Evolutionary conservation across 2,797 vertebrate genomes (phyloP), one percentile per base, ranked within the genome.

Genomic region (Morelia viridis): DNA sequence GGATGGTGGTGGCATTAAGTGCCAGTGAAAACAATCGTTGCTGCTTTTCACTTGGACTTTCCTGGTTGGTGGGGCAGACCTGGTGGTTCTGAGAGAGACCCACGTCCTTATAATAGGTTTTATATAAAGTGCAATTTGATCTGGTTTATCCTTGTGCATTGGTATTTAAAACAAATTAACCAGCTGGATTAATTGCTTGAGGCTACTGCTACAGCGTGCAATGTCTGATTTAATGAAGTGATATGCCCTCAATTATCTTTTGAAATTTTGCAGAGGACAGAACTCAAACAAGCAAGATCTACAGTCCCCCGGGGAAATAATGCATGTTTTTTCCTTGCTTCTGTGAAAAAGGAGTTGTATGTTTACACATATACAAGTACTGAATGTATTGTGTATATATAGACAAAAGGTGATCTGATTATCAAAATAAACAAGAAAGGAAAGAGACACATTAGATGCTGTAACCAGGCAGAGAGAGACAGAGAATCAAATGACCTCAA

Each of bases 171-270:
- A 93, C 76, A 86, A 91, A 85, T 31, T 57, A 60, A 28, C 71
- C 80, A 31, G 89, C 85, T 0, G 28, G 53, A 0, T 90, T 91
- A 50, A 90, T 95, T 95, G 91, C 92, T 95, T 94, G 85, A 95
- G 68, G 90, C 31, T 41, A 35, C 17, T 58, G 76, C 88, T 91
- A 10, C 62, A 91, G 83, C 92, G 91, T 93, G 95, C 92, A 93
- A 57, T 94, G 90, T 31, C 94, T 91, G 46, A 65, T 65, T 94
- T 76, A 95, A 91, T 95, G 89, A 93, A 89, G 84, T 86, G 64
- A 35, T 93, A 41, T 83, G 24, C 26, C 56, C 65, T 93, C 71
- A 83, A 50, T 65, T 35, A 80, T 87, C 91, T 68, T 90, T 91
- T 28, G 61, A 93, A 4, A 89, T 88, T 94, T 92, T 89, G 87